phyloP scores from a whole-genome alignment of 2,888 invertebrate species.

The Apodemia zela region DNA sequence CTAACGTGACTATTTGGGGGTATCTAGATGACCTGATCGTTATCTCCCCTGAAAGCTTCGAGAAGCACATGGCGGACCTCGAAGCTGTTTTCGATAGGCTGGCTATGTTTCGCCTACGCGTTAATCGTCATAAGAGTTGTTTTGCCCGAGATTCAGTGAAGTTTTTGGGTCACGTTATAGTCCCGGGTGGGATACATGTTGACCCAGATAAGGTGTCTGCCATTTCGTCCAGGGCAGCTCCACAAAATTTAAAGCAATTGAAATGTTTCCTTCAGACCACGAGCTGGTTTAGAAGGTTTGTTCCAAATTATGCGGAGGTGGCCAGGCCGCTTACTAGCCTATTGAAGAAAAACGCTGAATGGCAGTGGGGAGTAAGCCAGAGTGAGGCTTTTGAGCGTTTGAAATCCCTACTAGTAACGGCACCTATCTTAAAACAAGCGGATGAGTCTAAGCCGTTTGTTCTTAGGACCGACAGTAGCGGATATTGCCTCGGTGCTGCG shows the following conservation, averaged over 20 bases:
- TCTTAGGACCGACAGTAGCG: conserved; percentile 40
- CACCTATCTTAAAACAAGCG: conserved; percentile 29
- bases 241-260: conserved; percentile 32
- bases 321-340: conserved; percentile 32
- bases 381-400: neutral
- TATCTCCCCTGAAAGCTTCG: conserved; percentile 35
- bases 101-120: conserved; percentile 31
- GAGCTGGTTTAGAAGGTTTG: conserved; percentile 38
- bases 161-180: conserved; percentile 40
- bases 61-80: conserved; percentile 37
- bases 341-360: conserved; percentile 33
- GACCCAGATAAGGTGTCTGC: conserved; percentile 40
- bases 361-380: conserved; percentile 25
- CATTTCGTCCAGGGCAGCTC: conserved; percentile 32
- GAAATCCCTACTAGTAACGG: neutral
- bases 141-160: conserved; percentile 37
- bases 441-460: conserved; percentile 35
- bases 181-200: conserved; percentile 34
- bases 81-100: conserved; percentile 34
- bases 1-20: conserved; percentile 21
- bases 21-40: conserved; percentile 38
- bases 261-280: conserved; percentile 36
- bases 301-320: conserved; percentile 32
- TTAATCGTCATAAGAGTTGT: conserved; percentile 38
- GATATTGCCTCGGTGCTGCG: conserved; percentile 32